Conservation (phyloP, 1,140 invertebrate genomes). For the Eupeodes corollae region DNA sequence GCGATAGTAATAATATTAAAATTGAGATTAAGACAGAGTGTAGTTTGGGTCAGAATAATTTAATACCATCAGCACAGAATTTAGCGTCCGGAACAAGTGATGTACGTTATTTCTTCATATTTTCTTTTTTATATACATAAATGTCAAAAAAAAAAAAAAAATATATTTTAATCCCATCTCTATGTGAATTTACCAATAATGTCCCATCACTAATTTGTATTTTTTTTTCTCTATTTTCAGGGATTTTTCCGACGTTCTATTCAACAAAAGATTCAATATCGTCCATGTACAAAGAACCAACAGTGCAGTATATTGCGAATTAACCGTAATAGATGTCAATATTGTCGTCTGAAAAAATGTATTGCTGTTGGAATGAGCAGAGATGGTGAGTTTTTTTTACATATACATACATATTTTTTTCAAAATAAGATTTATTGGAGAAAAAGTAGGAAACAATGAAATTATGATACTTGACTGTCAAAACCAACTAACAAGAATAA, state of each 20-base stretch:
- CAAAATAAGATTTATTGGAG: too few species aligned
- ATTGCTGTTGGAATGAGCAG: slow-evolving; percentile 96
- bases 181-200: not conserved
- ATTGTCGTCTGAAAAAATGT: slow-evolving; percentile 95
- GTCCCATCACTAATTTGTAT: slow-evolving; percentile 1
- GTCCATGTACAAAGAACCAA: slow-evolving; percentile 94
- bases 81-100: not conserved
- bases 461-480: too few species aligned
- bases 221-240: slow-evolving; percentile 42
- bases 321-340: slow-evolving; percentile 95
- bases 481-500: too few species aligned
- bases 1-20: not conserved
- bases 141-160: not conserved
- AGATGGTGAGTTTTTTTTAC: slow-evolving; percentile 83
- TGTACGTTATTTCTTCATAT: not conserved
- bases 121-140: not conserved
- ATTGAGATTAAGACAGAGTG: not conserved
- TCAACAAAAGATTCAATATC: slow-evolving; percentile 96
- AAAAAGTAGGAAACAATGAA: too few species aligned
- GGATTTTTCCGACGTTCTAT: slow-evolving; percentile 82
- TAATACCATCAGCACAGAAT: slow-evolving; percentile 9
- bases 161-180: not conserved
- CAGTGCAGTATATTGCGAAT: slow-evolving; percentile 93
- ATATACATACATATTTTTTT: too few species aligned
- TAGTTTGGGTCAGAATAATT: slow-evolving; percentile 15